Evolutionary conservation across 1,140 invertebrate species (phyloP).

Genomic region (Drosophila kikkawai): DNA sequence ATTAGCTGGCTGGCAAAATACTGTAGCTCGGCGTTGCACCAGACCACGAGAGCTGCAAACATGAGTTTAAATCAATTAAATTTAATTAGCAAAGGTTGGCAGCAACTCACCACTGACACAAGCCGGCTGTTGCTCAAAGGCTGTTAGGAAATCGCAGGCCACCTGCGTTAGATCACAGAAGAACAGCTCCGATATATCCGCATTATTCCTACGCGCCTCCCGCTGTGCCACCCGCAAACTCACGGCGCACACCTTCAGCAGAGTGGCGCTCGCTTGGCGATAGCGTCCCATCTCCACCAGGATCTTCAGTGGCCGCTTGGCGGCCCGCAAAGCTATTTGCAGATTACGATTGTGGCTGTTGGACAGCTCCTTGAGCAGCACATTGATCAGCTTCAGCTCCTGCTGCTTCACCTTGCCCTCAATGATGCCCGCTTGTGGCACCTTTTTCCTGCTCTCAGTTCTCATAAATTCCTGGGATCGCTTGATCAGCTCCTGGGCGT

Average conservation of each 20-base stretch:
- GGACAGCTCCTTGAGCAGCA: slow-evolving; percentile 95
- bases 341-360: slow-evolving; percentile 94
- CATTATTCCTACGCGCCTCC: slow-evolving; percentile 80
- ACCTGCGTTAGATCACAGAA: slow-evolving; percentile 84
- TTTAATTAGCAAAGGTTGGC: neutral
- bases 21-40: slow-evolving; percentile 95
- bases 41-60: slow-evolving; percentile 92
- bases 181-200: slow-evolving; percentile 81
- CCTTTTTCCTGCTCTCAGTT: slow-evolving; percentile 47
- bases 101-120: slow-evolving; percentile 78
- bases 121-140: slow-evolving; percentile 77
- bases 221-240: slow-evolving; percentile 78
- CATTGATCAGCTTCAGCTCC: slow-evolving; percentile 92
- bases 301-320: slow-evolving; percentile 91
- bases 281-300: slow-evolving; percentile 89
- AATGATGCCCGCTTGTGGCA: slow-evolving; percentile 55
- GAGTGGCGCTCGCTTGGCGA: slow-evolving; percentile 68
- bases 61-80: neutral
- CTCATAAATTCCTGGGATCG: slow-evolving; percentile 88
- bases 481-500: slow-evolving; percentile 94
- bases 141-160: slow-evolving; percentile 80
- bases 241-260: slow-evolving; percentile 75
- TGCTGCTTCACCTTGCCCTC: slow-evolving; percentile 89
- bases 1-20: slow-evolving; percentile 92
- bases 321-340: slow-evolving; percentile 96